Percentiles rank a stretch among this genome's conserved stretches.
phyloP scores from a whole-genome alignment of 2,113 vertebrate genomes.

The Dasyurus viverrinus region DNA sequence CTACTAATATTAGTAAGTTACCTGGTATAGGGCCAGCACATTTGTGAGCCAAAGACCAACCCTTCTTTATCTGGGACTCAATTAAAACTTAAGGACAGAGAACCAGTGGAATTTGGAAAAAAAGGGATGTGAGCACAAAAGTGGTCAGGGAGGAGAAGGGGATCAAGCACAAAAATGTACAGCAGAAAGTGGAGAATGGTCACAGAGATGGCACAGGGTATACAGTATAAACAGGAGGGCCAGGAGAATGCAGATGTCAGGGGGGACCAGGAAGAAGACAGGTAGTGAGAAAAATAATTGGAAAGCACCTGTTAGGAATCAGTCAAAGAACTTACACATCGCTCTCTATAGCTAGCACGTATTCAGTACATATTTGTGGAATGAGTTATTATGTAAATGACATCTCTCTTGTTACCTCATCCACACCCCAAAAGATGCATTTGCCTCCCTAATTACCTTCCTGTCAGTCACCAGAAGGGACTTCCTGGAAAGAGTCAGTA shows the following conservation, averaged over 20 bases:
- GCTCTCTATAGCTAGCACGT: not conserved
- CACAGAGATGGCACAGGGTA: not conserved
- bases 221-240: not conserved
- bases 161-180: not conserved
- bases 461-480: not conserved
- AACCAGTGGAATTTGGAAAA: not conserved
- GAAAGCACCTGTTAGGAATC: not conserved
- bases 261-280: not conserved
- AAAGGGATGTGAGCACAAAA: not conserved
- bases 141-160: not conserved
- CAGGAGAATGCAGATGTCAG: not conserved
- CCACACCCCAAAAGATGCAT: not conserved
- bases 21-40: not conserved
- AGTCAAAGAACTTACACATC: not conserved
- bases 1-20: not conserved
- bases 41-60: not conserved
- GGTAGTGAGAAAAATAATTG: not conserved
- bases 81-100: not conserved
- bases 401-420: not conserved
- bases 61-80: not conserved
- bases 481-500: not conserved
- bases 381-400: not conserved
- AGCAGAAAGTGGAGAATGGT: not conserved
- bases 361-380: not conserved
- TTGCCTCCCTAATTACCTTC: not conserved